Percentiles rank a stretch among this genome's conserved stretches.
These are phyloP conservation scores for Campoletis sonorensis DNA, from an alignment of 1,140 invertebrate species.

Conservation along the genomic window DNA sequence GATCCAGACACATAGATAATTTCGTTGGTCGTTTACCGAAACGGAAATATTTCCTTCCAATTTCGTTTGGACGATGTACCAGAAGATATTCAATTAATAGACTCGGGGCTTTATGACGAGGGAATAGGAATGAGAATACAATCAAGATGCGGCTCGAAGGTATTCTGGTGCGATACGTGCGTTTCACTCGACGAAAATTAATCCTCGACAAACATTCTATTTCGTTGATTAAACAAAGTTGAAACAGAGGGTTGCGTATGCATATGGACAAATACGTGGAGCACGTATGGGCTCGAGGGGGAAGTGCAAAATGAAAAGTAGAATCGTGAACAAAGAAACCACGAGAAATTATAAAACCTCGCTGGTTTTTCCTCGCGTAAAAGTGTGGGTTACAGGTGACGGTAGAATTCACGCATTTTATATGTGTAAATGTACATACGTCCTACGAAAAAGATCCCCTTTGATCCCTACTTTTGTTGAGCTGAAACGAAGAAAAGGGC, in stretches of 20 bases:
- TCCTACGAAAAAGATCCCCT: not conserved
- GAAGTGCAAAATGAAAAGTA: slow-evolving; percentile 55
- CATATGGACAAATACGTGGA: not conserved
- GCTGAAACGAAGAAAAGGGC: not conserved
- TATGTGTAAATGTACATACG: not conserved
- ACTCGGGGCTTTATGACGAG: not conserved
- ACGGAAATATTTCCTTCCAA: not conserved
- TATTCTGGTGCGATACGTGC: not conserved
- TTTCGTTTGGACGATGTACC: slow-evolving; percentile 13
- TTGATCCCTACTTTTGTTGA: slow-evolving; percentile 12
- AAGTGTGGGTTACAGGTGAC: not conserved
- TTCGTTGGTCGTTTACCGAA: slow-evolving; percentile 1
- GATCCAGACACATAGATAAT: slow-evolving; percentile 40
- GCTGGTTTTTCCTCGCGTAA: not conserved
- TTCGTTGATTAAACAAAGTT: slow-evolving; percentile 46
- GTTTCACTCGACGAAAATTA: not conserved
- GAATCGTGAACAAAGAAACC: slow-evolving; percentile 50
- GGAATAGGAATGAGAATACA: not conserved
- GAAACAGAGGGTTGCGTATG: slow-evolving; percentile 22
- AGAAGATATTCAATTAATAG: slow-evolving; percentile 21
- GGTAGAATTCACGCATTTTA: slow-evolving; percentile 29
- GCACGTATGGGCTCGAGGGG: slow-evolving; percentile 37
- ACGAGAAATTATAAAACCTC: slow-evolving; percentile 34
- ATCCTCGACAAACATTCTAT: slow-evolving; percentile 20
- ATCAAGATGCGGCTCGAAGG: slow-evolving; percentile 12